These are phyloP conservation scores for Pomacea maculata DNA, from an alignment of 1,140 invertebrate species.

Conservation along the genomic window DNA sequence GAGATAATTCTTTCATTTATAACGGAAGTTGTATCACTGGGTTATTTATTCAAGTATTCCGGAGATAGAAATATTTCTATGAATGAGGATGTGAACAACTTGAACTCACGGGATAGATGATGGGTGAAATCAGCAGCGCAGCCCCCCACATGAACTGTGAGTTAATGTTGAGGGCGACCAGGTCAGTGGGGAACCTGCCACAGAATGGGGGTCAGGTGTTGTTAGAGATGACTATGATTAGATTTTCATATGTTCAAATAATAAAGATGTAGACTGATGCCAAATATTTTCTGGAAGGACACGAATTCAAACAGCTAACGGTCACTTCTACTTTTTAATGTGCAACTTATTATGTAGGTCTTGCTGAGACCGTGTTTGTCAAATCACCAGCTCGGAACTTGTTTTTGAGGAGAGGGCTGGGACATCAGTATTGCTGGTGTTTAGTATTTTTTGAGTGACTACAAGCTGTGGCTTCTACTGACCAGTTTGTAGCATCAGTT, in stretches of 20 bases:
- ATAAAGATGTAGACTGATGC: too few species aligned
- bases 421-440: too few species aligned
- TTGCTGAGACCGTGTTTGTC: too few species aligned
- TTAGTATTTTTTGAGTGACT: too few species aligned
- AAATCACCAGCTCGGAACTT: too few species aligned
- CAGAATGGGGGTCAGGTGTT: not conserved
- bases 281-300: too few species aligned
- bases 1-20: not conserved
- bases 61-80: not conserved
- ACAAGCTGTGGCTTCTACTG: too few species aligned
- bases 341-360: too few species aligned
- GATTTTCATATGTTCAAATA: not conserved
- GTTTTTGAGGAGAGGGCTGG: too few species aligned
- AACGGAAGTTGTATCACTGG: not conserved
- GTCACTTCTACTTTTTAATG: too few species aligned
- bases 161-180: constrained; percentile 39
- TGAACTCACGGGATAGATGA: constrained; percentile 44
- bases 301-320: too few species aligned
- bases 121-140: constrained; percentile 58
- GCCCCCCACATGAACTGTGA: constrained; percentile 62
- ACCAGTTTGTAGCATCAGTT: not conserved
- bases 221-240: not conserved
- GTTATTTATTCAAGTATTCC: not conserved
- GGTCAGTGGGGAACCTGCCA: constrained; percentile 56
- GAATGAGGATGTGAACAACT: not conserved